Evolutionary conservation across 2,888 invertebrate species (phyloP).

Genomic region (Mesorhabditis belari): DNA sequence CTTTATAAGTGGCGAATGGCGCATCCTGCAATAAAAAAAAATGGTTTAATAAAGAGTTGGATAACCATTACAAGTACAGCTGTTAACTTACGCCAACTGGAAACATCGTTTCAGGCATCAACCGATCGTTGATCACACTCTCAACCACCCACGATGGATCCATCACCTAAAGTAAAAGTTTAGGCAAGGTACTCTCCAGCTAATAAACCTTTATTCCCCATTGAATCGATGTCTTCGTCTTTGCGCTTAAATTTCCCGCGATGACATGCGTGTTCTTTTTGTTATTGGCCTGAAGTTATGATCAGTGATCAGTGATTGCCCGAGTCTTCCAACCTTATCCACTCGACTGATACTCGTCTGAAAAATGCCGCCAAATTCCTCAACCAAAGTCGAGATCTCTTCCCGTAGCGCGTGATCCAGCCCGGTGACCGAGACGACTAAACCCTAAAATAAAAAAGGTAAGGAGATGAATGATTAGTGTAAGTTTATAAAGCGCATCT

Average conservation of each 20-base stretch:
- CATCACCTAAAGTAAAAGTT: no score
- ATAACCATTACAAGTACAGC: not conserved
- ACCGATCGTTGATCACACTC: not conserved
- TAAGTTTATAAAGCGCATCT: not conserved
- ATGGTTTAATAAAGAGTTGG: not conserved
- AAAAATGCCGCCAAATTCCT: not conserved
- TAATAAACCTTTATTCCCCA: not conserved
- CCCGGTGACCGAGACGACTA: not conserved
- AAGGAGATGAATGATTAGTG: not conserved
- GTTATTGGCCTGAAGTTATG: no score
- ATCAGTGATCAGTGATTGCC: no score
- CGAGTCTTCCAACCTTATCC: no score
- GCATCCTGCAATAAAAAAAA: not conserved
- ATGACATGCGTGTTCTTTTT: not conserved
- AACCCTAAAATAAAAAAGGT: not conserved
- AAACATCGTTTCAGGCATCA: not conserved
- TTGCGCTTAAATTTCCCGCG: not conserved
- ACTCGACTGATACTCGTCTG: not conserved
- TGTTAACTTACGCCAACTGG: not conserved
- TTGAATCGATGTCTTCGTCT: not conserved
- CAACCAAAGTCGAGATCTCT: not conserved
- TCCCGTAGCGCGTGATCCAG: not conserved
- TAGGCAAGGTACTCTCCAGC: no score
- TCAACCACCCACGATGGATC: not conserved
- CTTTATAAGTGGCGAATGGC: not conserved